A percentile compares a stretch with the other conserved stretches of the same genome.
Evolutionary conservation across 2,888 invertebrate genomes (phyloP).

Genomic region (Orchesellides sinensis): DNA sequence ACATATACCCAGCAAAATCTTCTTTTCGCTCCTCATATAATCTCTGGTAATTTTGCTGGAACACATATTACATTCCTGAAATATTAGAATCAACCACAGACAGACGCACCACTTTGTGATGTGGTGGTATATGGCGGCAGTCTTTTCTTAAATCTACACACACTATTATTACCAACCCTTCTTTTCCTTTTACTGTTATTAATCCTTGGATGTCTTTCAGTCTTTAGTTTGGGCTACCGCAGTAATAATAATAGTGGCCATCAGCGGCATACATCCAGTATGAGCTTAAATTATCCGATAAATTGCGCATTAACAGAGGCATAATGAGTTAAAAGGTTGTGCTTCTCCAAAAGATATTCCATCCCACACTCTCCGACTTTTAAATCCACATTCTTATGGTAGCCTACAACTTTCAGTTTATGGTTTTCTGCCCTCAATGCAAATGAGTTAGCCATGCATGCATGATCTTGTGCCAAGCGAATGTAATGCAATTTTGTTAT

Average conservation of each 20-base stretch:
- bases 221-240: background rate
- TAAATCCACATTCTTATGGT: no score
- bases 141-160: background rate
- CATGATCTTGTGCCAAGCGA: slow-evolving; percentile 42
- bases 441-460: slow-evolving; percentile 24
- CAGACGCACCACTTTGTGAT: background rate
- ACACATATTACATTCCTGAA: background rate
- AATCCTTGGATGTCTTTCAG: background rate
- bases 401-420: no score
- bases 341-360: no score
- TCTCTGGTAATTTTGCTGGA: background rate
- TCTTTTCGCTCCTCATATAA: background rate
- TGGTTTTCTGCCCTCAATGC: no score
- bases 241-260: background rate
- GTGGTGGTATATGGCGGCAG: no score
- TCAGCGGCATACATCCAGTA: background rate
- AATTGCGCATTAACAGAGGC: slow-evolving; percentile 59
- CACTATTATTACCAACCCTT: background rate
- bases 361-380: no score
- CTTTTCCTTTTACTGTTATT: background rate
- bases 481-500: no score
- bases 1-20: background rate
- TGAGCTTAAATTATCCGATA: slow-evolving; percentile 59
- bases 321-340: slow-evolving; percentile 40
- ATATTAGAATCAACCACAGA: background rate